Evolutionary conservation across 2,113 vertebrate species (phyloP), one percentile per base, ranked within the genome.

Genomic region (Xiphorhynchus elegans): DNA sequence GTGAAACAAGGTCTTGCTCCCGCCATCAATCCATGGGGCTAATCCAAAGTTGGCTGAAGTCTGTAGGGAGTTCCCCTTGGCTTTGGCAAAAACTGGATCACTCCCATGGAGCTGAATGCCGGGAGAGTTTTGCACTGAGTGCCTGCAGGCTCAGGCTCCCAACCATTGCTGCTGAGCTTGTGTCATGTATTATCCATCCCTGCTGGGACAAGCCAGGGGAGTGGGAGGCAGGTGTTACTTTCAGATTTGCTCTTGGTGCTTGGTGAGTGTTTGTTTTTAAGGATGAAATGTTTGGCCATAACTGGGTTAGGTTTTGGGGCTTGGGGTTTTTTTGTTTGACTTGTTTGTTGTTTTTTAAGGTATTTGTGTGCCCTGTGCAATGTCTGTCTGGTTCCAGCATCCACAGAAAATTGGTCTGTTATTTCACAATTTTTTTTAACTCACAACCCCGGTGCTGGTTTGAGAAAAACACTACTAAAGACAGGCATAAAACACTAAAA

Each of bases 101-200:
- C 52, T 94, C 83, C 84, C 56, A 5, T 17, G 72, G 87, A 85
- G 87, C 90, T 91, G 90, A 94, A 37, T 1, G 5, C 89, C 0
- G 8, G 72, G 86, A 75, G 90, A 55, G 72, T 52, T 90, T 70
- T 90, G 93, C 95, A 94, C 92, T 68, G 96, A 94, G 93, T 93
- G 96, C 95, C 96, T 95, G 95, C 96, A 82, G 93, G 95, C 80
- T 92, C 96, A 90, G 90, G 96, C 85, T 96, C 92, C 52, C 59
- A 52, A 80, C 59, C 72, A 31, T 44, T 80, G 90, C 96, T 94
- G 94, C 92, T 90, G 88, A 86, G 90, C 93, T 93, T 56, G 60
- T 46, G 12, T 44, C 80, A 37, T 0, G 13, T 81, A 87, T 73
- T 87, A 62, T 63, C 86, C 89, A 84, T 60, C 85, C 86, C 75